Percentiles rank a stretch among this genome's conserved stretches.
Conservation (phyloP, 2,888 invertebrate species). For the Eristalis tenax region DNA sequence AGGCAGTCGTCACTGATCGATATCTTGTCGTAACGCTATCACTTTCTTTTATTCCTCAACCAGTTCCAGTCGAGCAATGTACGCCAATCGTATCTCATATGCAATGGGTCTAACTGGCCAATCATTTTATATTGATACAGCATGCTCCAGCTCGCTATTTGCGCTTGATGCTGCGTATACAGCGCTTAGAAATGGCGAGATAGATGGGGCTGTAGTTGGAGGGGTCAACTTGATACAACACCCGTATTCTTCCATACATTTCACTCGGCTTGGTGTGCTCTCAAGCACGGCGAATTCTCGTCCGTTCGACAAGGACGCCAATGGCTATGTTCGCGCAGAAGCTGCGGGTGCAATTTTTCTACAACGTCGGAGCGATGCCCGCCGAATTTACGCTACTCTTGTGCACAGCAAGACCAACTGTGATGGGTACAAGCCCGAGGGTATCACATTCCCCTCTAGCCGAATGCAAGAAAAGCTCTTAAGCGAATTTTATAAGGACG, state of each 20-base stretch:
- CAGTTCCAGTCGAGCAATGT: constrained; percentile 88
- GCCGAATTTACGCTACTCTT: constrained; percentile 85
- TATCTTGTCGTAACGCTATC: neutral
- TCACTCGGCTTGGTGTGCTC: constrained; percentile 87
- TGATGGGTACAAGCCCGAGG: constrained; percentile 86
- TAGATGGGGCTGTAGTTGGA: constrained; percentile 92
- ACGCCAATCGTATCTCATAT: constrained; percentile 93
- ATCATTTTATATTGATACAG: constrained; percentile 92
- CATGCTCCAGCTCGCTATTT: constrained; percentile 93
- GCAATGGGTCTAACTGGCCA: constrained; percentile 92
- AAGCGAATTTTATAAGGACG: constrained; percentile 85
- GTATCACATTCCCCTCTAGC: constrained; percentile 85
- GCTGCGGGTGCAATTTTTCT: constrained; percentile 86
- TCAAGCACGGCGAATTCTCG: constrained; percentile 92
- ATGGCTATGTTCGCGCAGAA: constrained; percentile 90
- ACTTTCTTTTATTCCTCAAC: constrained; percentile 78
- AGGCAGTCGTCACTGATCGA: neutral
- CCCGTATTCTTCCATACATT: constrained; percentile 92
- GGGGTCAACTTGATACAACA: constrained; percentile 92
- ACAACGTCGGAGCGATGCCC: constrained; percentile 86
- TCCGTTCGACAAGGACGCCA: constrained; percentile 90
- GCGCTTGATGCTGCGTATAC: constrained; percentile 90
- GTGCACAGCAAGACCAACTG: constrained; percentile 89
- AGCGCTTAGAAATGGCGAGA: constrained; percentile 88
- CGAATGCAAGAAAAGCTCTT: constrained; percentile 83